Percentiles rank a stretch among this genome's conserved stretches.
phyloP scores from a whole-genome alignment of 2,888 invertebrate species.

The Ischnura elegans region DNA sequence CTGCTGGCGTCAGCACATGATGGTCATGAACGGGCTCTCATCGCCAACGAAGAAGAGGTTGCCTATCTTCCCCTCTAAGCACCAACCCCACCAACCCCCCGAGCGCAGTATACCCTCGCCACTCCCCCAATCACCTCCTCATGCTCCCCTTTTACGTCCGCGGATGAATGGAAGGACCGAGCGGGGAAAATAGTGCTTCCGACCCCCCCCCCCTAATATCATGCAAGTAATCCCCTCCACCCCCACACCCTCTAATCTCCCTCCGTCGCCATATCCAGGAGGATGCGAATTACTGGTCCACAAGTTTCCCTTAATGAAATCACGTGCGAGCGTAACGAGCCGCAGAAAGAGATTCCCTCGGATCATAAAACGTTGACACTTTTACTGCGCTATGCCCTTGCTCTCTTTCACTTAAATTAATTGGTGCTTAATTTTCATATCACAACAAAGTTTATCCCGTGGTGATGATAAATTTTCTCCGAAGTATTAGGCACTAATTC shows the following conservation, averaged over 20 bases:
- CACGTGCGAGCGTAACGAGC: no score
- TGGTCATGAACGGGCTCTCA: conserved; percentile 9
- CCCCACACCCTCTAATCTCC: not conserved
- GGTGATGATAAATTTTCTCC: no score
- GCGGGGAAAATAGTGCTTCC: not conserved
- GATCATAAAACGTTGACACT: no score
- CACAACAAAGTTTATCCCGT: no score
- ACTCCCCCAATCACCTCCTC: not conserved
- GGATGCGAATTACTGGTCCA: not conserved
- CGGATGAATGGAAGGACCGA: conserved; percentile 22
- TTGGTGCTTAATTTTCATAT: no score
- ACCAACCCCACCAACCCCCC: not conserved
- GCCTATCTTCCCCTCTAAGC: not conserved
- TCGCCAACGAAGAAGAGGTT: no score
- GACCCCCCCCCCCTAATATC: not conserved
- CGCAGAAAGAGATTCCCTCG: no score
- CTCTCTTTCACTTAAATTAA: no score
- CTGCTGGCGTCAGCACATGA: not conserved
- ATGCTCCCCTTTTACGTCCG: not conserved
- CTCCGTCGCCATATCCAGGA: not conserved
- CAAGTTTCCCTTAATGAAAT: no score
- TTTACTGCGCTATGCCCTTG: no score
- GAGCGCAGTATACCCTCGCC: no score
- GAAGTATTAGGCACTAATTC: no score
- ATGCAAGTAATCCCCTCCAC: not conserved